Evolutionary conservation across 2,113 vertebrate genomes (phyloP), one percentile per base, ranked within the genome.

Genomic region (Calypte anna): DNA sequence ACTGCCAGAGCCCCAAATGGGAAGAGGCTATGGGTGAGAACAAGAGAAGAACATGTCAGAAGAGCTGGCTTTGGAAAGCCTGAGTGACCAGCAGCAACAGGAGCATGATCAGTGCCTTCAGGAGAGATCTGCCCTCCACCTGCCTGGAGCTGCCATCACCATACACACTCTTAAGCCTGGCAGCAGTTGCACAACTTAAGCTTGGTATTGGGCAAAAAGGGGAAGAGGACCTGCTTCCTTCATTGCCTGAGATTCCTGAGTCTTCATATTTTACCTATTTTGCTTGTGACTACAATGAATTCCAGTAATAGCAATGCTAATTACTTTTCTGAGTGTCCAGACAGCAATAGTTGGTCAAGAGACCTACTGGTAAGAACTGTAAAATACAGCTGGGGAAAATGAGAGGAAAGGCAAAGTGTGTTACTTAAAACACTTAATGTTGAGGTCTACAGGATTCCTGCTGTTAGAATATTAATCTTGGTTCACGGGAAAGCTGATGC

Each of bases 1-100:
- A 33, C 51, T 59, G 33, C 50, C 2, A 1, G 5, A 66, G 12
- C 12, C 40, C 20, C 14, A 55, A 18, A 55, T 38, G 21, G 51
- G 22, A 80, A 75, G 44, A 70, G 28, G 8, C 44, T 63, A 36
- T 18, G 16, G 12, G 6, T 33, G 25, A 75, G 19, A 12, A 66
- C 2, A 63, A 51, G 0, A 7, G 5, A 23, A 21, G 10, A 9
- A 70, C 13, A 36, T 0, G 1, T 33, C 58, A 80, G 68, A 80
- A 91, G 46, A 66, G 3, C n/a, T 80, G 16, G 14, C 4, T 12
- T 70, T 80, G 27, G 17, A 55, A 81, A 57, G 50, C 23, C 23
- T 27, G 53, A 51, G 58, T 15, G 27, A 61, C 31, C 27, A 40
- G 33, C 40, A 85, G 20, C 33, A 51, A 5, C 0, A 1, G 17